Evolutionary conservation across 2,797 vertebrate species (phyloP), one percentile per base, ranked within the genome.

Genomic region (Pseudochaenichthys georgianus): DNA sequence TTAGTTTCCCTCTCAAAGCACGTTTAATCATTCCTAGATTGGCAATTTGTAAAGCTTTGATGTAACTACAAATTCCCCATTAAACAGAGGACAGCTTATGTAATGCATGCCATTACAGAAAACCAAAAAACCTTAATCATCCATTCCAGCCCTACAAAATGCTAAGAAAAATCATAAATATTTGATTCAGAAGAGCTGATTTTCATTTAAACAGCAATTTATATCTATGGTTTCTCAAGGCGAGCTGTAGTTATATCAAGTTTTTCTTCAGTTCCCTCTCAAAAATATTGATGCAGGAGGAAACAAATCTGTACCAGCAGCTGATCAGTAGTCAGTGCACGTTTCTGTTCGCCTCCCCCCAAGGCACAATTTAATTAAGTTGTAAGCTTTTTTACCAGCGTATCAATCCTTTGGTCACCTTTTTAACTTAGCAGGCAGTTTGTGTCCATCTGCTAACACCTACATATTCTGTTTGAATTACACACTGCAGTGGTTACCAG

Each of bases 261-360:
- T 19, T 7, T 60, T 63, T 53, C 47, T 54, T 0, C 52, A 16
- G 47, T 77, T 76, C 54, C 59, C 45, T 73, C 2, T 19, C 7
- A 38, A 21, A 45, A 70, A 16, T n/a, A 63, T 46, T 16, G 2
- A 62, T 48, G 70, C 55, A 59, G 71, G 67, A 59, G 62, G 1
- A 80, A 72, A 70, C 21, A 34, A 4, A 70, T 60, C 52, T 47
- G 48, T 3, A 19, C 3, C 67, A 76, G 64, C 34, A 7, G 75
- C 73, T 84, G 68, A 89, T 91, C 71, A 55, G 80, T 60, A 89
- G 64, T 86, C 75, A 41, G 55, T 1, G 13, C 86, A 77, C 72
- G 71, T 72, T 80, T 63, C 68, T 19, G 17, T 65, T 69, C 19
- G 43, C 60, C 63, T 19, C 54, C 48, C 73, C 45, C 34, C 15